These are phyloP conservation scores for Agelas oroides DNA, from an alignment of 37 sponge, comb jelly and placozoan species.

Conservation along the genomic window DNA sequence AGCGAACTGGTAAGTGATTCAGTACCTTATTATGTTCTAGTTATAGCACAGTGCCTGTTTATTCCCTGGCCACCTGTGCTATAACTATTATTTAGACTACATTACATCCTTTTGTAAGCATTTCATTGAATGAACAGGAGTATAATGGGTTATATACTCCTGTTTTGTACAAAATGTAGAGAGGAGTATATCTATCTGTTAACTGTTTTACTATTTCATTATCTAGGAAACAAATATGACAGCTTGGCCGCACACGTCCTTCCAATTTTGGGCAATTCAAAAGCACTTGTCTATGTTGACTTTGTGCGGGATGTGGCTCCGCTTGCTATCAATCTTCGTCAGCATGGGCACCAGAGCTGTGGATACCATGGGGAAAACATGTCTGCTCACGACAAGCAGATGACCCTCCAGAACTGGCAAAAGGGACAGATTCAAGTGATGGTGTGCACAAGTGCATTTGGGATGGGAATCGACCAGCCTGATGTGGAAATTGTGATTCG, in stretches of 20 bases:
- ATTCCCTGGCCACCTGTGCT: no score
- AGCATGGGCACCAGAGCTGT: background rate
- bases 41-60: no score
- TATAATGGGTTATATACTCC: no score
- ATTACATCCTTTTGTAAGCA: no score
- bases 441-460: constrained; percentile 16
- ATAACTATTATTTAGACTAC: no score
- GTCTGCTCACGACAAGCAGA: constrained; percentile 6
- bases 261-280: background rate
- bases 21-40: no score
- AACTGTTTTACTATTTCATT: no score
- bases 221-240: background rate
- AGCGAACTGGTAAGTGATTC: no score
- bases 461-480: constrained; percentile 3
- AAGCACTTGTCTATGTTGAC: constrained; percentile 1
- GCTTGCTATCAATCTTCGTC: background rate
- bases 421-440: constrained; percentile 1
- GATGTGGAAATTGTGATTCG: background rate
- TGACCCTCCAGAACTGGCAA: constrained; percentile 7
- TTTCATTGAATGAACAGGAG: no score
- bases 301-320: constrained; percentile 1
- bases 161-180: no score
- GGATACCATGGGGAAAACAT: constrained; percentile 17
- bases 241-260: background rate
- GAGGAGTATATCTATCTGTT: no score